Percentiles rank a stretch among this genome's conserved stretches.
phyloP scores from a whole-genome alignment of 2,888 invertebrate species.

The Junonia oenone region DNA sequence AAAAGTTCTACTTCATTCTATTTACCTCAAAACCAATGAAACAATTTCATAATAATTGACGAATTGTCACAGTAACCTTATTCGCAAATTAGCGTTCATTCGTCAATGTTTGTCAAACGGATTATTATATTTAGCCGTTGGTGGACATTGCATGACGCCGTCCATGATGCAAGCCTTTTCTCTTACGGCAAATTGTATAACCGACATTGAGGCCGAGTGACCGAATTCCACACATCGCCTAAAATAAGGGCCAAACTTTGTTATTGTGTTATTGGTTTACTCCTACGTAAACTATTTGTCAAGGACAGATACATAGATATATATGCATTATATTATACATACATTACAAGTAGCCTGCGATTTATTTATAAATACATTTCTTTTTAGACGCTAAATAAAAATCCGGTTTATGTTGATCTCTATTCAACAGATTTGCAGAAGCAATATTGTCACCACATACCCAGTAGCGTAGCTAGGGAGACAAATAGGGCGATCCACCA shows the following conservation, averaged over 20 bases:
- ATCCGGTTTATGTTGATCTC: too few relatives aligned
- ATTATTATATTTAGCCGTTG: neutral
- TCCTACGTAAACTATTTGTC: neutral
- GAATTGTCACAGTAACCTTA: neutral
- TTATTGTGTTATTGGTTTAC: neutral
- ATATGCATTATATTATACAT: neutral
- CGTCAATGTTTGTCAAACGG: neutral
- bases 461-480: too few relatives aligned
- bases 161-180: slow-evolving; percentile 55
- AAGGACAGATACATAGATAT: neutral
- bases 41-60: neutral
- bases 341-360: too few relatives aligned
- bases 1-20: too few relatives aligned
- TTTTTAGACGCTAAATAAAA: too few relatives aligned
- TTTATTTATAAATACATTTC: too few relatives aligned
- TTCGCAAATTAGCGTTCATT: neutral
- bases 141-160: slow-evolving; percentile 29
- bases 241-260: neutral
- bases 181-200: slow-evolving; percentile 54
- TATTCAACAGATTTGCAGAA: too few relatives aligned
- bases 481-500: too few relatives aligned
- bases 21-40: neutral
- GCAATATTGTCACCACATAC: too few relatives aligned
- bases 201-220: slow-evolving; percentile 64
- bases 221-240: slow-evolving; percentile 39